These are phyloP conservation scores for Gymnorhina tibicen DNA, from an alignment of 2,113 vertebrate species.

Conservation along the genomic window DNA sequence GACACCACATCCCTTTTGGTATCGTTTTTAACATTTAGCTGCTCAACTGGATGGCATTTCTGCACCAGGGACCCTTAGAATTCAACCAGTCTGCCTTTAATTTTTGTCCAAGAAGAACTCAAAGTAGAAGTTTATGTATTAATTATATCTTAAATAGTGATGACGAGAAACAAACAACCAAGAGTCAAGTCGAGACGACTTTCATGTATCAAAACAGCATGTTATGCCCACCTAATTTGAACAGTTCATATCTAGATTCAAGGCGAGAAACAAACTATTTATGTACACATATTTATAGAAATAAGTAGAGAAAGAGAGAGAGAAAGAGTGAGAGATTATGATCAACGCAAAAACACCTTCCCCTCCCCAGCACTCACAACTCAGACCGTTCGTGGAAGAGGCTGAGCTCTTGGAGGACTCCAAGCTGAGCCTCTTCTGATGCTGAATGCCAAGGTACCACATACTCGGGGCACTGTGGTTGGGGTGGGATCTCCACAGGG, in stretches of 20 bases:
- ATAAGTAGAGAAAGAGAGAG: constrained; percentile 44
- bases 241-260: constrained; percentile 64
- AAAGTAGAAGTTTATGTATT: constrained; percentile 65
- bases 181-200: constrained; percentile 60
- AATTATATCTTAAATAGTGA: constrained; percentile 58
- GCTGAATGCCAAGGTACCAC: constrained; percentile 44
- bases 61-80: constrained; percentile 81
- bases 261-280: constrained; percentile 72
- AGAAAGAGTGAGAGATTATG: constrained; percentile 40
- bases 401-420: constrained; percentile 46
- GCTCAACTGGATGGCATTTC: constrained; percentile 81
- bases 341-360: constrained; percentile 36
- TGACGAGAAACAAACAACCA: constrained; percentile 59
- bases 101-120: constrained; percentile 74
- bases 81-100: constrained; percentile 82
- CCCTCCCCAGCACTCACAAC: constrained; percentile 52
- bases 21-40: constrained; percentile 80
- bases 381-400: constrained; percentile 25
- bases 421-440: constrained; percentile 30
- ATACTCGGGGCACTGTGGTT: constrained; percentile 22
- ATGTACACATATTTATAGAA: constrained; percentile 63
- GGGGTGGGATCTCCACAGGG: constrained; percentile 26
- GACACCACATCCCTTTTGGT: constrained; percentile 78
- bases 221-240: constrained; percentile 78
- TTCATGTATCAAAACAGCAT: constrained; percentile 75